These are phyloP conservation scores for Hydropsyche tenuis DNA, from an alignment of 1,140 invertebrate species.

Conservation along the genomic window DNA sequence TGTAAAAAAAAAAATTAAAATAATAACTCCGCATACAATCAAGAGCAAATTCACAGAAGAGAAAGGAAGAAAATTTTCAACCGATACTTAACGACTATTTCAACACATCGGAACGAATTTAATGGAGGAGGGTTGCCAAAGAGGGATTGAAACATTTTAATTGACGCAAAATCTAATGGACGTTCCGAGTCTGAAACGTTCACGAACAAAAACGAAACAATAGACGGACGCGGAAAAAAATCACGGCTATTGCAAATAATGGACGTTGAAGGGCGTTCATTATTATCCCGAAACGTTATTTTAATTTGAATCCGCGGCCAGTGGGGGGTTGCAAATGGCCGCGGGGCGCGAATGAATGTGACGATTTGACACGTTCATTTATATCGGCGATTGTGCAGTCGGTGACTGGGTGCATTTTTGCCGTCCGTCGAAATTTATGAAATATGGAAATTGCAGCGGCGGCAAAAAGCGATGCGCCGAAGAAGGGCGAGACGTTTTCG, in stretches of 20 bases:
- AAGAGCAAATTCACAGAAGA: neutral
- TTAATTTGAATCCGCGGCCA: neutral
- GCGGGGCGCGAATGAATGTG: neutral
- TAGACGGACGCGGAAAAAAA: neutral
- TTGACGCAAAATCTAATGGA: neutral
- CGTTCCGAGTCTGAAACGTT: neutral
- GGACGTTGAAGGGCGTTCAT: conserved; percentile 14
- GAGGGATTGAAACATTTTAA: neutral
- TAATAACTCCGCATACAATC: neutral
- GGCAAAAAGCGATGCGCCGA: neutral
- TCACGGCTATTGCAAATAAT: conserved; percentile 4
- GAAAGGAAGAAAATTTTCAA: neutral
- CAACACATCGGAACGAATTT: neutral
- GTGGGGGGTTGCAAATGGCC: neutral
- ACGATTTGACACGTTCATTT: conserved; percentile 2
- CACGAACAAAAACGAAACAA: conserved; percentile 11
- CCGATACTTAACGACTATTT: neutral
- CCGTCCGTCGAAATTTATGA: neutral
- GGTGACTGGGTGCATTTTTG: conserved; percentile 3
- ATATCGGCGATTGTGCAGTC: neutral
- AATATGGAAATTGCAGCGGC: conserved; percentile 7
- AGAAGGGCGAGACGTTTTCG: neutral
- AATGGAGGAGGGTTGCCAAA: neutral
- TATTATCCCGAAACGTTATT: conserved; percentile 8
- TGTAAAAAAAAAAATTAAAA: neutral